phyloP scores from a whole-genome alignment of 2,888 invertebrate genomes.

The Philonicus albiceps region DNA sequence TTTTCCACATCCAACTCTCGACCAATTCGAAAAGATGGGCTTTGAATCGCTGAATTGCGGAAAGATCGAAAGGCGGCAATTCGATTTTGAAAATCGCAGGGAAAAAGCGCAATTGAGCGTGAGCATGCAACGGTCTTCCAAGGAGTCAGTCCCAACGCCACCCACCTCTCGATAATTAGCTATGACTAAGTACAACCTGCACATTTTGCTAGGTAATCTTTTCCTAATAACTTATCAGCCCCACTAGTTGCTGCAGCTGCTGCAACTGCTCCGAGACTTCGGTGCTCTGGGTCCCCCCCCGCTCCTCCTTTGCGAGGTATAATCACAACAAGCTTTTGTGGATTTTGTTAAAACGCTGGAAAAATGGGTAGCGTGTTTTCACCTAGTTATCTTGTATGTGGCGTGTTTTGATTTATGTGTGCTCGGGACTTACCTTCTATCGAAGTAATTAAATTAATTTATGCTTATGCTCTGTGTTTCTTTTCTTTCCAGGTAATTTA shows the following conservation, averaged over 20 bases:
- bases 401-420: slow-evolving; percentile 29
- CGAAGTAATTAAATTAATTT: slow-evolving; percentile 34
- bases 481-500: slow-evolving; percentile 39
- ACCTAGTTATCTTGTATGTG: slow-evolving; percentile 21
- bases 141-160: neutral
- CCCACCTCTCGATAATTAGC: neutral
- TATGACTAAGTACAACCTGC: neutral
- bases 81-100: neutral
- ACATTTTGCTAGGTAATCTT: slow-evolving; percentile 1
- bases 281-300: neutral
- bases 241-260: neutral
- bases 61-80: neutral
- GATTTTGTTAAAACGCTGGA: slow-evolving; percentile 36
- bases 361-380: slow-evolving; percentile 35
- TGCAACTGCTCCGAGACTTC: neutral
- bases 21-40: neutral
- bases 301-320: neutral
- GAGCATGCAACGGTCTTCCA: neutral
- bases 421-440: slow-evolving; percentile 8
- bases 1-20: neutral
- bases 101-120: neutral
- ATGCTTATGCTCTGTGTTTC: slow-evolving; percentile 17
- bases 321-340: neutral
- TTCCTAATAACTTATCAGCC: neutral
- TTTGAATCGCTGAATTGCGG: neutral